A percentile compares a stretch with the other conserved stretches of the same genome.
Evolutionary conservation across 2,797 vertebrate species (phyloP).

Genomic region (Pelodytes ibericus): DNA sequence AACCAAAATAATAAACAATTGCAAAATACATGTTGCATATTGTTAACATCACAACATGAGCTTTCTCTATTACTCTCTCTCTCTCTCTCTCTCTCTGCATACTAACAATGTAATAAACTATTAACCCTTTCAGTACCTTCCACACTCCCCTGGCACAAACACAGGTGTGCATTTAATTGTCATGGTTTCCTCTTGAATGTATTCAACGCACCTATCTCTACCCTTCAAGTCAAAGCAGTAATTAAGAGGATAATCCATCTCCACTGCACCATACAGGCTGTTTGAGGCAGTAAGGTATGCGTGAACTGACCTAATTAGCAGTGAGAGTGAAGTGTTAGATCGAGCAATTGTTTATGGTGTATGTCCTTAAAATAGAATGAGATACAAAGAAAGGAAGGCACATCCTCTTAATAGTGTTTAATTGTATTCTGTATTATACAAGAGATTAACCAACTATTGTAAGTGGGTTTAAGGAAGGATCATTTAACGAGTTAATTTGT

Average conservation of each 20-base stretch:
- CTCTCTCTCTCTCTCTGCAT: no score
- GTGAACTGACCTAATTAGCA: conserved; percentile 1
- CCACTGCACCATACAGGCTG: not conserved
- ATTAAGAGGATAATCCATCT: conserved; percentile 3
- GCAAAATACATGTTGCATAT: no score
- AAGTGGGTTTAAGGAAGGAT: not conserved
- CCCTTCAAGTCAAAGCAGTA: not conserved
- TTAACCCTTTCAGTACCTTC: not conserved
- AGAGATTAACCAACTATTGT: not conserved
- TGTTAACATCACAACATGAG: no score
- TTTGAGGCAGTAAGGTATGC: not conserved
- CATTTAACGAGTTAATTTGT: no score
- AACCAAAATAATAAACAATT: no score
- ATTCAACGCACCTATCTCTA: not conserved
- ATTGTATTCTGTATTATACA: not conserved
- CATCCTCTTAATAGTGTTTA: not conserved
- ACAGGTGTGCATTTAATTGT: not conserved
- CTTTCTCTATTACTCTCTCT: no score
- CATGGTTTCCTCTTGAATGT: conserved; percentile 1
- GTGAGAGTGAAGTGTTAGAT: not conserved
- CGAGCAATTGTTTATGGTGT: not conserved
- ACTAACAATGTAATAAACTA: not conserved
- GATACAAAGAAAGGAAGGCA: not conserved
- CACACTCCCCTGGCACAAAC: not conserved
- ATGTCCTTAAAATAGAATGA: not conserved